Percentiles rank a stretch among this genome's conserved stretches.
Conservation (phyloP, 2,888 invertebrate genomes). For the Sinelater perroti region DNA sequence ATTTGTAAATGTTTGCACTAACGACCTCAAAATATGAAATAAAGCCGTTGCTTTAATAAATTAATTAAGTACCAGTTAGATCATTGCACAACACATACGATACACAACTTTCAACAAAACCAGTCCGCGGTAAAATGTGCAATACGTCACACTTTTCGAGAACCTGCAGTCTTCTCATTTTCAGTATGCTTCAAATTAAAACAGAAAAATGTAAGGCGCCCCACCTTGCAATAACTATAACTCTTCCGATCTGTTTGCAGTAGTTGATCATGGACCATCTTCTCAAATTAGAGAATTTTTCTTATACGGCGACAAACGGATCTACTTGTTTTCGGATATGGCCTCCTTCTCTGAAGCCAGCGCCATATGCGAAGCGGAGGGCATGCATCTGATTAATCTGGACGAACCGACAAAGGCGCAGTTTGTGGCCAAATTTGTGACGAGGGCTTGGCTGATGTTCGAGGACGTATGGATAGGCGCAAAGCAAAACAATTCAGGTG, state of each 20-base stretch:
- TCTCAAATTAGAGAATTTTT: constrained; percentile 31
- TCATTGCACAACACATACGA: no score
- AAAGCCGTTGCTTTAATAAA: no score
- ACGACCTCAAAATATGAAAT: no score
- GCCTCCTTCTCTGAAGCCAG: constrained; percentile 26
- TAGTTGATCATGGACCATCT: constrained; percentile 31
- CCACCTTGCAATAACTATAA: no score
- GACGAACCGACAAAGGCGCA: constrained; percentile 63
- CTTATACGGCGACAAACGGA: constrained; percentile 15
- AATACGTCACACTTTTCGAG: no score
- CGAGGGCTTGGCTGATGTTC: constrained; percentile 55
- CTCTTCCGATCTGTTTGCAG: not conserved
- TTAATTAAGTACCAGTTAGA: no score
- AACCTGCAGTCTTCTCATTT: no score
- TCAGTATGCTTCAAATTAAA: not conserved
- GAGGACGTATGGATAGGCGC: constrained; percentile 25
- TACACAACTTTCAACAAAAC: no score
- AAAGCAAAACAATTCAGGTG: not conserved
- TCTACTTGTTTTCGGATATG: constrained; percentile 29
- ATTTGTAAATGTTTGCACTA: no score
- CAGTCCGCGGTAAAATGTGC: no score
- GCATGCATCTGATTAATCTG: constrained; percentile 56
- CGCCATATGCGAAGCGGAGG: constrained; percentile 24
- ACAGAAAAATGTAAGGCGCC: no score
- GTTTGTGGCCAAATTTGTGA: constrained; percentile 62